Percentiles rank a stretch among this genome's conserved stretches.
Conservation (phyloP, 1,140 invertebrate genomes). For the Tetranychus cinnabarinus region DNA sequence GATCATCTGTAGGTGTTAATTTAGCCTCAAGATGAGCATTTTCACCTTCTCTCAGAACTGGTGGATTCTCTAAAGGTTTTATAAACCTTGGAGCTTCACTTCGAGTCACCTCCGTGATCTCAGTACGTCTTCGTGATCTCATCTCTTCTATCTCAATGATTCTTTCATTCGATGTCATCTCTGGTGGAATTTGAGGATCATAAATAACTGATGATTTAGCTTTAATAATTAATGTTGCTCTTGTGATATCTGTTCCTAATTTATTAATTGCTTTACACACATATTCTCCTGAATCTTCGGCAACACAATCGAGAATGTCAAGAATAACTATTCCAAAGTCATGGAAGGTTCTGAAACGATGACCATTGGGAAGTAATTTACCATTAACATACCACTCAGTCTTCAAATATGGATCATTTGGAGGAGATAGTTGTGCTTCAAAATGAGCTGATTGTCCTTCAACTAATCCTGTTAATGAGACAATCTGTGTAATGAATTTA, state of each 20-base stretch:
- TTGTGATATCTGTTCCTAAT: constrained; percentile 41
- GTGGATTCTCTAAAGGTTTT: constrained; percentile 56
- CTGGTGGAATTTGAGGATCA: constrained; percentile 57
- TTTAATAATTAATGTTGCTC: constrained; percentile 36
- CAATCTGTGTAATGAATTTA: constrained; percentile 32
- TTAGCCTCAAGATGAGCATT: constrained; percentile 84
- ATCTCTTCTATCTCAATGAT: constrained; percentile 1
- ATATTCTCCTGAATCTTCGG: constrained; percentile 22
- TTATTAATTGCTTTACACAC: constrained; percentile 24
- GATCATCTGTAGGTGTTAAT: constrained; percentile 76
- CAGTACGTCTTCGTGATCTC: constrained; percentile 25
- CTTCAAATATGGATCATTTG: constrained; percentile 79
- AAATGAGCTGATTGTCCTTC: constrained; percentile 76
- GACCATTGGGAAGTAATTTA: constrained; percentile 46
- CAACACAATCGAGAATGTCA: constrained; percentile 27
- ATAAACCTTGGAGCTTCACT: constrained; percentile 72
- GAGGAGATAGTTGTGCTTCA: constrained; percentile 81
- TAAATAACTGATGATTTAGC: constrained; percentile 59
- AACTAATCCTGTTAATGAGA: constrained; percentile 37
- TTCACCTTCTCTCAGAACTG: constrained; percentile 56
- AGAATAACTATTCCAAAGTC: constrained; percentile 31
- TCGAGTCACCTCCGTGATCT: constrained; percentile 38
- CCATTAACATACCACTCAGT: constrained; percentile 90
- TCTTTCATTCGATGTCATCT: background rate
- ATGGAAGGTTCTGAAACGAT: constrained; percentile 32